These are phyloP conservation scores for Orchesella flavescens DNA, from an alignment of 2,888 invertebrate species.

Conservation along the genomic window DNA sequence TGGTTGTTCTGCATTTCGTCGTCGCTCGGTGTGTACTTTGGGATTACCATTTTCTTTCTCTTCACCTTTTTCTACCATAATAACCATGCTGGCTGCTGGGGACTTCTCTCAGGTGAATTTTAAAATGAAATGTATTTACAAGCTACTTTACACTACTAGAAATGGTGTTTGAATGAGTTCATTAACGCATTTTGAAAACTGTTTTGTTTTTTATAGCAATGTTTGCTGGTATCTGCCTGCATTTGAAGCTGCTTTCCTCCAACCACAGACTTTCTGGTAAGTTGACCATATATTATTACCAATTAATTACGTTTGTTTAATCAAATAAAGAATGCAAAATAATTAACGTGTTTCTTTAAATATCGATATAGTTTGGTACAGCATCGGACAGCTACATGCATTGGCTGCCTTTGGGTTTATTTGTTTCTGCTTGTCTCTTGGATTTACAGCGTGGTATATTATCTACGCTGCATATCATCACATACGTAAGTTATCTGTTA, in stretches of 20 bases:
- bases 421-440: slow-evolving; percentile 67
- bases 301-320: no score
- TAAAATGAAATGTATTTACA: not conserved
- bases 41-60: slow-evolving; percentile 69
- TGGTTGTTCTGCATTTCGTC: slow-evolving; percentile 65
- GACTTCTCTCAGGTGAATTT: slow-evolving; percentile 69
- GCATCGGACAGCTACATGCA: slow-evolving; percentile 66
- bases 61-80: slow-evolving; percentile 72
- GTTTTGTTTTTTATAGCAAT: slow-evolving; percentile 58
- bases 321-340: not conserved
- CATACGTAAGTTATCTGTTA: slow-evolving; percentile 71
- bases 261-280: slow-evolving; percentile 68
- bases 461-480: slow-evolving; percentile 71
- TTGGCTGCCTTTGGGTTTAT: slow-evolving; percentile 69
- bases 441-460: slow-evolving; percentile 71
- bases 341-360: not conserved
- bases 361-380: slow-evolving; percentile 67
- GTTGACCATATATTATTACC: slow-evolving; percentile 4
- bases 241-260: slow-evolving; percentile 66
- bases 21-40: slow-evolving; percentile 70
- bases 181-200: not conserved
- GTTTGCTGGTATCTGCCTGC: slow-evolving; percentile 69
- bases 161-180: not conserved
- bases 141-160: no score
- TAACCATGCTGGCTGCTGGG: slow-evolving; percentile 70